Evolutionary conservation across 2,113 vertebrate species (phyloP).

Genomic region (Clarias magur): DNA sequence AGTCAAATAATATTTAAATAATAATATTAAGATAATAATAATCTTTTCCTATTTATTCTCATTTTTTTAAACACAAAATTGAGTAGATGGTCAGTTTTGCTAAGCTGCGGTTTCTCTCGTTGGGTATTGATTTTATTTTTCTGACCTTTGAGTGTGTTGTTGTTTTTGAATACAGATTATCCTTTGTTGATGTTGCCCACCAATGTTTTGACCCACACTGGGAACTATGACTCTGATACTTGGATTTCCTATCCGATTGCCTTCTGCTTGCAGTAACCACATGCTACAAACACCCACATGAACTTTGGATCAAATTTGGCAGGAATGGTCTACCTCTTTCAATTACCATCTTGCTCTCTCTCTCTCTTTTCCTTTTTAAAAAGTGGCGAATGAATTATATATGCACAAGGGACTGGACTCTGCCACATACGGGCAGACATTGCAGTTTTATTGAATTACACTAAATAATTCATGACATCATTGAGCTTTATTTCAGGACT

Average conservation of each 20-base stretch:
- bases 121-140: not conserved
- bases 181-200: not conserved
- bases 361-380: too few relatives aligned
- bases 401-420: not conserved
- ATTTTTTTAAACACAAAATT: not conserved
- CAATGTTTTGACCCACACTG: not conserved
- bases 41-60: not conserved
- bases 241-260: not conserved
- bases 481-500: slow-evolving; percentile 54
- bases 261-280: not conserved
- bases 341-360: not conserved
- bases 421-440: not conserved
- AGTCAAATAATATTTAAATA: too few relatives aligned
- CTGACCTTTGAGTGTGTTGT: not conserved
- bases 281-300: not conserved
- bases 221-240: not conserved
- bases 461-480: slow-evolving; percentile 60
- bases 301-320: not conserved
- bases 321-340: not conserved
- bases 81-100: not conserved
- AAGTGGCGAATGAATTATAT: not conserved
- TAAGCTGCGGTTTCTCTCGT: not conserved
- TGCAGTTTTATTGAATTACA: slow-evolving; percentile 48
- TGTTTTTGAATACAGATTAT: not conserved
- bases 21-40: too few relatives aligned